Percentiles rank a stretch among this genome's conserved stretches.
Evolutionary conservation across 2,888 invertebrate genomes (phyloP).

Genomic region (Macaria notata): DNA sequence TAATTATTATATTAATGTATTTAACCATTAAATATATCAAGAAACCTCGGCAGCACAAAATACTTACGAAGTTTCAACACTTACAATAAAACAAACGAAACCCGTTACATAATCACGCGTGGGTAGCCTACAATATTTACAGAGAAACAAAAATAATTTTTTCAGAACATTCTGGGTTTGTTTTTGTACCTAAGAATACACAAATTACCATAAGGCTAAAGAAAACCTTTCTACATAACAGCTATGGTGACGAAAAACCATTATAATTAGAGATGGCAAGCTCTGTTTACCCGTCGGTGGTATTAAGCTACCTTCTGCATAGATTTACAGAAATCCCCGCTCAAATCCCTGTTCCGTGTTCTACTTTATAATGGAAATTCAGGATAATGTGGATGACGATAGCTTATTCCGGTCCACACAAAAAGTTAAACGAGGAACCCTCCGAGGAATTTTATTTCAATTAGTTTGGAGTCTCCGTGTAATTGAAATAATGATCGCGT

Average conservation of each 20-base stretch:
- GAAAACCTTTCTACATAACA: constrained; percentile 27
- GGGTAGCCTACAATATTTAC: too few species aligned
- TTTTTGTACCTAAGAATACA: constrained; percentile 3
- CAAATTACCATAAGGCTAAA: constrained; percentile 21
- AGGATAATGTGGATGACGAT: constrained; percentile 55
- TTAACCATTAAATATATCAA: too few species aligned
- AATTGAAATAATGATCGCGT: constrained; percentile 29
- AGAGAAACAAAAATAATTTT: constrained; percentile 7
- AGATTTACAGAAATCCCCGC: constrained; percentile 48
- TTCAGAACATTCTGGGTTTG: constrained; percentile 2
- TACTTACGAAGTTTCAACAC: too few species aligned
- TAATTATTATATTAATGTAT: too few species aligned
- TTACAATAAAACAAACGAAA: too few species aligned
- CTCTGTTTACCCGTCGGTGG: constrained; percentile 38
- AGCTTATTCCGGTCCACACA: constrained; percentile 49
- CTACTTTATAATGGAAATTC: constrained; percentile 60
- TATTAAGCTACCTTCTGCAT: constrained; percentile 48
- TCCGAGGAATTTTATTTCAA: constrained; percentile 46
- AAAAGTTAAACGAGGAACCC: constrained; percentile 53
- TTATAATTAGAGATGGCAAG: constrained; percentile 39
- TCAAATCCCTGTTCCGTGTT: constrained; percentile 51
- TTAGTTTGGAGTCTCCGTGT: constrained; percentile 39
- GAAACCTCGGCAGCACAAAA: too few species aligned
- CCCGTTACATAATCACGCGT: too few species aligned
- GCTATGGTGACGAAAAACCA: constrained; percentile 31